Conservation (phyloP, 2,113 vertebrate genomes). For the Brachirus orientalis region DNA sequence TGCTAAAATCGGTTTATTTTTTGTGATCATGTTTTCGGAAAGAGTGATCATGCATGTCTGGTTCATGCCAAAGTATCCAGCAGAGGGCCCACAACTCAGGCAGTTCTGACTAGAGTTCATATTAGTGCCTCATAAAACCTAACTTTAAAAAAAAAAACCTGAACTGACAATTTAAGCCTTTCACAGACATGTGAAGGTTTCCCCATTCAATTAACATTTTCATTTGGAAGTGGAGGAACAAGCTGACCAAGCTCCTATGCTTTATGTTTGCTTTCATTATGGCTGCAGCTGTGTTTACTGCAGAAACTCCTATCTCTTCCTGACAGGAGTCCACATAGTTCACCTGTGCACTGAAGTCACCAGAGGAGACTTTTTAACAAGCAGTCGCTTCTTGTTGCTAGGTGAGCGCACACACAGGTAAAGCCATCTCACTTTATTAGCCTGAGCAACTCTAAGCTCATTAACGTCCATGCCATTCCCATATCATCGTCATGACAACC, state of each 20-base stretch:
- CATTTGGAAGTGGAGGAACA: background rate
- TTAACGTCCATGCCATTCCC: conserved; percentile 52
- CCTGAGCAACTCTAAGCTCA: conserved; percentile 56
- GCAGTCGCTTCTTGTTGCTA: conserved; percentile 28
- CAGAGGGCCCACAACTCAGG: too few relatives aligned
- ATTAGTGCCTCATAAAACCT: too few relatives aligned
- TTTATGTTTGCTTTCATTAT: conserved; percentile 18
- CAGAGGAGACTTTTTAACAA: conserved; percentile 54
- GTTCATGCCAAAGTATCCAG: too few relatives aligned
- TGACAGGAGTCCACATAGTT: conserved; percentile 17
- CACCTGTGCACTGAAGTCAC: conserved; percentile 9
- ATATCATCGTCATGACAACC: conserved; percentile 62
- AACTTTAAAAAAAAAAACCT: too few relatives aligned
- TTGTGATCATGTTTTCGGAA: too few relatives aligned
- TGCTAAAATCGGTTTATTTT: too few relatives aligned
- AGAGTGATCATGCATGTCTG: too few relatives aligned
- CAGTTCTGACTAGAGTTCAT: too few relatives aligned
- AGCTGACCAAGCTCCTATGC: background rate
- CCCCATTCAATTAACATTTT: background rate
- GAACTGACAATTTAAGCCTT: background rate
- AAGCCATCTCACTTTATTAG: conserved; percentile 58
- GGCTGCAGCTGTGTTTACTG: conserved; percentile 3
- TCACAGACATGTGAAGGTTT: background rate
- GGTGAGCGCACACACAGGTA: conserved; percentile 38
- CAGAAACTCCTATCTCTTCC: conserved; percentile 18